Base-by-base conservation (phyloP, 92 coral and sea anemone species). In the Porites rus region DNA sequence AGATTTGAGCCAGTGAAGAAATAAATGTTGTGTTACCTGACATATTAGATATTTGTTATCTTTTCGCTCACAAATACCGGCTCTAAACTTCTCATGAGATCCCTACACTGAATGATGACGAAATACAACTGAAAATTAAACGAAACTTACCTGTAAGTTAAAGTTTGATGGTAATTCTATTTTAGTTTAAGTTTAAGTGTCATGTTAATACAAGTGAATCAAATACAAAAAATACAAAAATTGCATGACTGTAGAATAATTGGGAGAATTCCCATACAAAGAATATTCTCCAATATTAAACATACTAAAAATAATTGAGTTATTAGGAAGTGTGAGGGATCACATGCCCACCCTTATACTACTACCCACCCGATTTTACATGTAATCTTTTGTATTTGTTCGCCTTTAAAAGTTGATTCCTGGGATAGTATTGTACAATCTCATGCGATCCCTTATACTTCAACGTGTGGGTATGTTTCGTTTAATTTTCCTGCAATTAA, bases 21-120 rank as follows among this genome's bases (percentile, higher is more conserved):
- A 19, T 73, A 10, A 50, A 51, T 17, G 22, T 53, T 25, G 8
- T 56, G 51, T 53, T 62, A 54, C 19, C 12, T 21, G 81, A 1
- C 38, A 69, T 19, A 65, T 59, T 74, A 72, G 46, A 22, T 59
- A 62, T 19, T 22, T 25, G 51, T 71, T 85, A 7, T 25, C 19
- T 54, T 61, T 60, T 19, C 7, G 76, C 89, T 88, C 84, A 88
- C 87, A 88, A 83, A 83, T 87, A 84, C 87, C 86, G 75, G 82
- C 91, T 82, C 89, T 83, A 31, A 91, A 87, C 46, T 7, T 87
- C 86, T 90, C 93, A 90, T 85, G 90, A 90, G 78, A 80, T 85
- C 87, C 86, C 88, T 90, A 28, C 78, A 86, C 79, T 69, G 90
- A 86, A 69, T 90, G 88, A 86, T 90, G 90, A 90, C 86, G 90